These are phyloP conservation scores for Drosophila quinaria DNA, from an alignment of 2,888 invertebrate genomes.

Conservation along the genomic window DNA sequence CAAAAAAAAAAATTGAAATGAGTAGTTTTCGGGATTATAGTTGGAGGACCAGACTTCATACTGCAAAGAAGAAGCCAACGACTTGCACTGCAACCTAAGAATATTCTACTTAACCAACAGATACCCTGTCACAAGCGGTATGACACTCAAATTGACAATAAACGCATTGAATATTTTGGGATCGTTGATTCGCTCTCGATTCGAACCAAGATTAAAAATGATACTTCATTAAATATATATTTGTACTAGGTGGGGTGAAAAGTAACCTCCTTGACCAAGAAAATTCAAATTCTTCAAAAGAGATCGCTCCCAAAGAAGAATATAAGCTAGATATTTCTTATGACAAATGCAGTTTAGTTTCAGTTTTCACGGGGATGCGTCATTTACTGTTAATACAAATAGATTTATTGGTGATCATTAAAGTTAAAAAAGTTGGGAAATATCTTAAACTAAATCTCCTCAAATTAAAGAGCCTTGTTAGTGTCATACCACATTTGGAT, in stretches of 20 bases:
- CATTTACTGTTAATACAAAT: neutral
- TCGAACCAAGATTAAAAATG: neutral
- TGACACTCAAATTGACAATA: neutral
- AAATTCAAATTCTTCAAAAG: neutral
- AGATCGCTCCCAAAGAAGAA: neutral
- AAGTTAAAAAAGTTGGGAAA: neutral
- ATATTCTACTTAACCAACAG: neutral
- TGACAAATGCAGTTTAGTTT: neutral
- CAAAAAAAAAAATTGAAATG: too few relatives aligned
- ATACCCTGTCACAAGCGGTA: neutral
- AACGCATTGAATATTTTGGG: neutral
- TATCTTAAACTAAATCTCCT: neutral
- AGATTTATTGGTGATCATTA: neutral
- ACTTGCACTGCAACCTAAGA: neutral
- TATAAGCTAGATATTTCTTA: conserved; percentile 2
- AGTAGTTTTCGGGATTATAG: neutral
- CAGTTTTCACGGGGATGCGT: neutral
- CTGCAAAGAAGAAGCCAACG: neutral
- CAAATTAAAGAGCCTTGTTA: neutral
- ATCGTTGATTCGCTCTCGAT: neutral
- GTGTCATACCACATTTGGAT: too few relatives aligned
- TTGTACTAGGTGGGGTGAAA: too few relatives aligned
- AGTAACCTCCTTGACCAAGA: too few relatives aligned
- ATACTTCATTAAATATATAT: too few relatives aligned
- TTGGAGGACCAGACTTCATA: neutral